phyloP scores from a whole-genome alignment of 1,140 invertebrate species.

The Pseudobourletiella spinata region DNA sequence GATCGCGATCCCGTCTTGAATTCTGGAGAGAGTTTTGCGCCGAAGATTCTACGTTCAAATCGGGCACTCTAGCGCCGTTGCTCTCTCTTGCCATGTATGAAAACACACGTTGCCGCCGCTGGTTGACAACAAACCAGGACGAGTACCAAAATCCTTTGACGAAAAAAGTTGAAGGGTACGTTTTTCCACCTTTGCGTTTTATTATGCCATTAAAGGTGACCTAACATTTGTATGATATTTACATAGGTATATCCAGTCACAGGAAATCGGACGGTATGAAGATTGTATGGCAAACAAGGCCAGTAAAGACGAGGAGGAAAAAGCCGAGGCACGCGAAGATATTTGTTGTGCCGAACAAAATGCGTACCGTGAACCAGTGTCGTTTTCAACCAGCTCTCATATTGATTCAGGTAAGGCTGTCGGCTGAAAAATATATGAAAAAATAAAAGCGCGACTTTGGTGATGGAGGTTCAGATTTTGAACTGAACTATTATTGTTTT shows the following conservation, averaged over 20 bases:
- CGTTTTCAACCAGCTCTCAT: constrained; percentile 23
- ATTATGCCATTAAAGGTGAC: not conserved
- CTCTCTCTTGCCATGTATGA: too few species aligned
- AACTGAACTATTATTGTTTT: too few species aligned
- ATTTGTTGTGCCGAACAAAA: constrained; percentile 21
- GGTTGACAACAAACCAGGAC: constrained; percentile 29
- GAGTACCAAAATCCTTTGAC: constrained; percentile 22
- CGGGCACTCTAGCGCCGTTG: too few species aligned
- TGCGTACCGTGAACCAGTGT: constrained; percentile 22
- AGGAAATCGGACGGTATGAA: constrained; percentile 28
- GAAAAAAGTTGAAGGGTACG: constrained; percentile 18
- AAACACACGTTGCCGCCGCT: constrained; percentile 21
- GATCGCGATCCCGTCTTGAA: too few species aligned
- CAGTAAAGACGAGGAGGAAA: constrained; percentile 2
- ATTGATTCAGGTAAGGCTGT: constrained; percentile 23
- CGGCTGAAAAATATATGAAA: too few species aligned
- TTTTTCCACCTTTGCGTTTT: not conserved
- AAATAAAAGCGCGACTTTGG: too few species aligned
- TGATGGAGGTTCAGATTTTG: not conserved
- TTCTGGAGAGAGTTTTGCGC: too few species aligned
- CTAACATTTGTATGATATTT: not conserved
- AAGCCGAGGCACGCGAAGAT: constrained; percentile 3
- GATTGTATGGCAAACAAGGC: constrained; percentile 15
- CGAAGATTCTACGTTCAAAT: too few species aligned
- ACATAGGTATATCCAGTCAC: constrained; percentile 18